Evolutionary conservation across 1,140 invertebrate genomes (phyloP), one percentile per base, ranked within the genome.

Genomic region (Drosophila sproati): DNA sequence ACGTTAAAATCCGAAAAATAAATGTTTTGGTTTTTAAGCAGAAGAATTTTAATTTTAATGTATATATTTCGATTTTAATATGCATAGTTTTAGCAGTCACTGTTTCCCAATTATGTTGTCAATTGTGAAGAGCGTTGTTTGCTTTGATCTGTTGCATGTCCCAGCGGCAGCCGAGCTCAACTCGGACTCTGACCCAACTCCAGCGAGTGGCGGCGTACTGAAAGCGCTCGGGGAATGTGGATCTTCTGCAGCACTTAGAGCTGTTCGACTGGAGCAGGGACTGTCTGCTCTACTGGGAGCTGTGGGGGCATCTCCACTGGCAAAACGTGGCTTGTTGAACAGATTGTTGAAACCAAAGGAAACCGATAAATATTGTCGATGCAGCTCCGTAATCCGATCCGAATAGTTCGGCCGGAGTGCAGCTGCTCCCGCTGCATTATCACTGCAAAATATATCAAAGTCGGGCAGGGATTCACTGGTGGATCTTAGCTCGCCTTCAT

Each of bases 321-420:
- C 35, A 6, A 56, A 37, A 6, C 52, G 37, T 8, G 66, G 5
- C 0, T 88, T 73, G 12, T 89, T 85, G 50, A 92, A 92, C 1
- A 92, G 68, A 32, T 74, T 91, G 51, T 92, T 92, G 29, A 92
- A 92, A 5, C 91, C 91, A 12, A 91, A 78, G 2, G 92, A 91
- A 4, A 90, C 85, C 2, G 91, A 92, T 5, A 92, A 52, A 56
- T 92, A 92, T 66, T 92, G 91, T 4, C 90, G 79, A 73, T 92
- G 91, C 8, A 92, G 70, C 56, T 92, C 91, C 1, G 91, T 92
- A 12, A 92, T 92, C 35, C 80, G 88, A 77, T 92, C 91, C 32
- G 83, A 85, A 39, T 91, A 92, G 61, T 92, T 92, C 29, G 91
- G 78, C 7, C 80, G 61, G n/a, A 60, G 20, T 29, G 73, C 41